Evolutionary conservation across 2,888 invertebrate species (phyloP).

Genomic region (Aporophyla lueneburgensis): DNA sequence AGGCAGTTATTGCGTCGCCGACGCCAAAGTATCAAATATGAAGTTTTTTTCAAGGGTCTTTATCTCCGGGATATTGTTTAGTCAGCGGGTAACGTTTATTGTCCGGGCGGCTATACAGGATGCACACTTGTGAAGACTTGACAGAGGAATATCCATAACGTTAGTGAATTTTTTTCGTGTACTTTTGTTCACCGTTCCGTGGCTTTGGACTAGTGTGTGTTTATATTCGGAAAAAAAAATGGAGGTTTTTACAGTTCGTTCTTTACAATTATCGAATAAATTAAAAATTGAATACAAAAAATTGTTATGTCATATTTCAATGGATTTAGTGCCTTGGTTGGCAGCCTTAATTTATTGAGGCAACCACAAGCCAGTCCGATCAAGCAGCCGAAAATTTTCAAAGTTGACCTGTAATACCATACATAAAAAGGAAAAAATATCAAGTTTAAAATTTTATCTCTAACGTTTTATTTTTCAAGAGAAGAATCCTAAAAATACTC

Average conservation of each 20-base stretch:
- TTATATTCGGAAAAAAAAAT: background rate
- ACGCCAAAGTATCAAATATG: slow-evolving; percentile 67
- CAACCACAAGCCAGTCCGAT: too few relatives aligned
- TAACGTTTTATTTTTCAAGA: too few relatives aligned
- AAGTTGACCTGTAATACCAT: too few relatives aligned
- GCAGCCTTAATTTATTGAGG: too few relatives aligned
- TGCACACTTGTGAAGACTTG: slow-evolving; percentile 51
- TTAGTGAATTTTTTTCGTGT: background rate
- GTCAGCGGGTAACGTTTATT: slow-evolving; percentile 73
- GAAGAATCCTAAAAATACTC: too few relatives aligned
- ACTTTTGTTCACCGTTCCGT: background rate
- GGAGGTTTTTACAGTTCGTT: background rate
- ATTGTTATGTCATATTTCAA: too few relatives aligned
- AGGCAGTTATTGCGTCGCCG: slow-evolving; percentile 59
- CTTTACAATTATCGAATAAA: too few relatives aligned
- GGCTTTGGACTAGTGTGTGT: background rate
- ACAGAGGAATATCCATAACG: slow-evolving; percentile 43
- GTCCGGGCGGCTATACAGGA: slow-evolving; percentile 53
- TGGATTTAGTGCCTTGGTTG: too few relatives aligned
- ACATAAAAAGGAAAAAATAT: too few relatives aligned
- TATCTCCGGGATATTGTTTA: slow-evolving; percentile 73
- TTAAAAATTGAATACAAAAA: too few relatives aligned
- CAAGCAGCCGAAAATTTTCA: too few relatives aligned
- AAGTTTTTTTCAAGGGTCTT: slow-evolving; percentile 69
- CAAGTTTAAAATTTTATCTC: too few relatives aligned